Conservation (phyloP, 2,797 vertebrate species). For the Discoglossus pictus region DNA sequence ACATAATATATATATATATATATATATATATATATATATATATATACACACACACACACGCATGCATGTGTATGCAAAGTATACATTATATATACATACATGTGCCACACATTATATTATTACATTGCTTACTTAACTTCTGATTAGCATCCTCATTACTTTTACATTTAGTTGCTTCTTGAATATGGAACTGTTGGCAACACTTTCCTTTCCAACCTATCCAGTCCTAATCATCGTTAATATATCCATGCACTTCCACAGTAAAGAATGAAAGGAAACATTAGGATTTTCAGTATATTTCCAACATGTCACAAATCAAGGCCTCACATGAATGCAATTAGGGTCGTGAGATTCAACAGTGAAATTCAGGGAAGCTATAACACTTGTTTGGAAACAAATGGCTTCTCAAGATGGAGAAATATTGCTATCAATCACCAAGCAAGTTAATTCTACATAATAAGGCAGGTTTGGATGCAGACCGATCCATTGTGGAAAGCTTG, state of each 20-base stretch:
- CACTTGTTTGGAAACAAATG: constrained; percentile 77
- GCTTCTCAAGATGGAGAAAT: constrained; percentile 68
- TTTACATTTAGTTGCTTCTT: too few species aligned
- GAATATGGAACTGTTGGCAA: too few species aligned
- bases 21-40: too few species aligned
- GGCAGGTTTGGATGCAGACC: constrained; percentile 72
- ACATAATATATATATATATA: too few species aligned
- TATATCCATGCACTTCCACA: constrained; percentile 17
- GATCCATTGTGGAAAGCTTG: constrained; percentile 72
- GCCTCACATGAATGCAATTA: constrained; percentile 53
- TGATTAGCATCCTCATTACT: too few species aligned
- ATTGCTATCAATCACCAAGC: constrained; percentile 78
- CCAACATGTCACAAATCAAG: constrained; percentile 52
- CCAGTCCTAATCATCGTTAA: constrained; percentile 18
- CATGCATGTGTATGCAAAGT: too few species aligned
- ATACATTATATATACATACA: too few species aligned
- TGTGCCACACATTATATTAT: too few species aligned
- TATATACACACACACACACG: too few species aligned
- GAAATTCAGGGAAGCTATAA: constrained; percentile 58
- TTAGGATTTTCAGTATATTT: constrained; percentile 35
- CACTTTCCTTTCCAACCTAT: constrained; percentile 7
- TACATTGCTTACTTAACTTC: neutral
- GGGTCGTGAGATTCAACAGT: constrained; percentile 53
- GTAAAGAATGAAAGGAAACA: constrained; percentile 5
- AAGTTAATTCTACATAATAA: constrained; percentile 82